Base-by-base conservation (phyloP, 2,113 vertebrate genomes). In the Chrysemys picta region DNA sequence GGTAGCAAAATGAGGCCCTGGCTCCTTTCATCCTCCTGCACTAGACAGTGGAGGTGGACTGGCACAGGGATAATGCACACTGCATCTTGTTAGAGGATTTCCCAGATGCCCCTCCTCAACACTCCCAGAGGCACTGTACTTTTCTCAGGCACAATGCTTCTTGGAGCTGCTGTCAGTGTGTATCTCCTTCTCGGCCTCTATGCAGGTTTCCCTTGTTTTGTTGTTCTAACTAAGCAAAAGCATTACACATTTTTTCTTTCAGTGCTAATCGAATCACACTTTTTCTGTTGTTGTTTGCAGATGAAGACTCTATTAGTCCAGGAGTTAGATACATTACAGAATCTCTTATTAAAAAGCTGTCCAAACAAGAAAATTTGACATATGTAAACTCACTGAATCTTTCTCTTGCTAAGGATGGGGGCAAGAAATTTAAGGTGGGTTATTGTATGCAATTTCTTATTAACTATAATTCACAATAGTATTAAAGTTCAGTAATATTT, bases 301-400 rank as follows among this genome's bases (percentile, higher is more conserved):
- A 85, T 95, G 96, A 94, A 97, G 95, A 95, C 76, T 90, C 81
- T 92, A 54, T 94, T 87, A 92, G 38, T 84, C 62, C 93, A 50
- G 99, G 99, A 80, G 97, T 98, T 45, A 97, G 96, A 69, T 99
- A 99, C 90, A 98, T 99, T 88, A 99, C 98, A 19, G 99, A 99
- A 45, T 57, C 97, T 10, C 96, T 99, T 52, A 96, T 99, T 85
- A 99, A 98, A 92, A 90, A 97, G 82, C 88, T 99, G 76, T 96
- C 98, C 80, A 99, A 98, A 94, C 98, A 99, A 89, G 98, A 99
- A 49, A 98, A 98, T 93, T 80, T 99, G 94, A 91, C 97, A 0
- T 96, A 86, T 88, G 89, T 99, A 87, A 98, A 81, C 38, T 97
- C 98, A 45, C 91, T 99, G 91, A 99, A 99, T 94, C 98, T 99